Percentiles rank a stretch among this genome's conserved stretches.
These are phyloP conservation scores for Amblyjoppa fuscipennis DNA, from an alignment of 2,888 invertebrate species.

Conservation along the genomic window DNA sequence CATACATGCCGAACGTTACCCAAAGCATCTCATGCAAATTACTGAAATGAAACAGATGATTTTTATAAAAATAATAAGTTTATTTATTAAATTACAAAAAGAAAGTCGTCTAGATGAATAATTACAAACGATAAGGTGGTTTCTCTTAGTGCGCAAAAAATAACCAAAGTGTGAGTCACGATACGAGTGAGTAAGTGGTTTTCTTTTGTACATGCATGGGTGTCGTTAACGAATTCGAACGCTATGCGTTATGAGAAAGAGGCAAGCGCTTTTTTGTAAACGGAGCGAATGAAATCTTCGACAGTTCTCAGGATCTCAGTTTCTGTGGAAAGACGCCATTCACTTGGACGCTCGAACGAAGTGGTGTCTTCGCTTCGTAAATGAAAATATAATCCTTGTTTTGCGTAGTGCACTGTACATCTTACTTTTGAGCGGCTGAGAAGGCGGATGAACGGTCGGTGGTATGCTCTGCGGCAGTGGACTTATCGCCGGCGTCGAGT, in stretches of 20 bases:
- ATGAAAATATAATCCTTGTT: constrained; percentile 64
- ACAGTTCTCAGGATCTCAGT: constrained; percentile 27
- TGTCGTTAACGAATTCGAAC: constrained; percentile 18
- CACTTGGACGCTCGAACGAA: constrained; percentile 17
- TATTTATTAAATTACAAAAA: constrained; percentile 51
- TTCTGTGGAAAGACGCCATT: constrained; percentile 34
- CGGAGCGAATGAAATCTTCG: constrained; percentile 25
- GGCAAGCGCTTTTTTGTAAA: constrained; percentile 13
- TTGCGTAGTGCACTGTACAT: constrained; percentile 70
- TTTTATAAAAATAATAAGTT: constrained; percentile 8
- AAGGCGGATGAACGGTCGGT: constrained; percentile 76
- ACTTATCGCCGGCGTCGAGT: constrained; percentile 76
- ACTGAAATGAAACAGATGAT: constrained; percentile 47
- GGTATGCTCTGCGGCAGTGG: constrained; percentile 81
- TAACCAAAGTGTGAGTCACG: constrained; percentile 22
- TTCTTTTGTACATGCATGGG: constrained; percentile 25
- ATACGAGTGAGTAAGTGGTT: not conserved
- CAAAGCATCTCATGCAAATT: constrained; percentile 26
- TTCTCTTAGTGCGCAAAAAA: constrained; percentile 18
- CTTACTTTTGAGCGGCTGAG: constrained; percentile 84
- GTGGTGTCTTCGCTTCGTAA: constrained; percentile 46
- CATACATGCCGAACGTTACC: constrained; percentile 30
- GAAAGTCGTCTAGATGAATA: constrained; percentile 13
- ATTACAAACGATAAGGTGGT: constrained; percentile 41
- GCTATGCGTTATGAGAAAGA: constrained; percentile 14